Evolutionary conservation across 2,113 vertebrate species (phyloP).

Genomic region (Proterorhinus semilunaris): DNA sequence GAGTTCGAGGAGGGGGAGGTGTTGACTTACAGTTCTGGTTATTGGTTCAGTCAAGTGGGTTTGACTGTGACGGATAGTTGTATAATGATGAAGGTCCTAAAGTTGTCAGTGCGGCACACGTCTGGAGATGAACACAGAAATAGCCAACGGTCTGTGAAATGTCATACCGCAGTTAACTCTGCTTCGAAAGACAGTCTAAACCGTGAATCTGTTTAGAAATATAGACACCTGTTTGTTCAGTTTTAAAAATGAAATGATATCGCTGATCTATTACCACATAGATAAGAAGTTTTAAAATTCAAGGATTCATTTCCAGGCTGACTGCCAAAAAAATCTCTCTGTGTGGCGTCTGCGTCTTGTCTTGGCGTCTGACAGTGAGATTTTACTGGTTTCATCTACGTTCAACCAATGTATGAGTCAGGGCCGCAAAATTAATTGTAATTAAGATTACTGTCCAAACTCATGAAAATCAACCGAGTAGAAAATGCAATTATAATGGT

Average conservation of each 20-base stretch:
- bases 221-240: not conserved
- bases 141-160: not conserved
- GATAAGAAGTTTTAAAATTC: not conserved
- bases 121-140: not conserved
- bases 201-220: no score
- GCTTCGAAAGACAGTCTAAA: no score
- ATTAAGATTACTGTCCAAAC: no score
- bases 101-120: not conserved
- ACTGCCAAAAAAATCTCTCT: not conserved
- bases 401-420: not conserved
- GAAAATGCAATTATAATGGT: no score
- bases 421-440: no score
- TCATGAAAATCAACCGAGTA: no score
- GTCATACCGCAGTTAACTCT: not conserved
- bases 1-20: slow-evolving; percentile 6
- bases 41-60: slow-evolving; percentile 2
- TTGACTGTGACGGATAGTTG: slow-evolving; percentile 8
- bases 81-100: slow-evolving; percentile 5
- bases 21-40: slow-evolving; percentile 16
- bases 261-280: no score
- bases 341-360: not conserved
- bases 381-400: not conserved
- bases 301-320: not conserved
- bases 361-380: not conserved
- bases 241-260: no score